Conservation (phyloP, 2,113 vertebrate species). For the Platichthys flesus region DNA sequence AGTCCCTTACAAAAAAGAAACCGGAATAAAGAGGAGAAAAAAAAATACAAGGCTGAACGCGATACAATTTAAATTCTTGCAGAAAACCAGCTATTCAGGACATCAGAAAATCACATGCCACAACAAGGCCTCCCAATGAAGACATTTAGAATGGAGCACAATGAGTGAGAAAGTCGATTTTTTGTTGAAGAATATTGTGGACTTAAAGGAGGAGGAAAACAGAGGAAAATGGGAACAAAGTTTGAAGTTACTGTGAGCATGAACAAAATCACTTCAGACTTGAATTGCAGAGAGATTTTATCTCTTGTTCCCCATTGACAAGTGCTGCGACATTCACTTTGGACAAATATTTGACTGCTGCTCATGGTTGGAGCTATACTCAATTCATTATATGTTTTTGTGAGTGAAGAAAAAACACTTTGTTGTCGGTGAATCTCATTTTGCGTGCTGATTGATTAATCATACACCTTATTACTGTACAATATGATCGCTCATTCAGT, state of each 20-base stretch:
- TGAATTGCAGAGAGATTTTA: slow-evolving; percentile 15
- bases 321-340: slow-evolving; percentile 2
- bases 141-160: slow-evolving; percentile 14
- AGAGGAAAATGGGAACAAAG: slow-evolving; percentile 1
- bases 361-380: not conserved
- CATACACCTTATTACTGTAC: not conserved
- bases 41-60: slow-evolving; percentile 43
- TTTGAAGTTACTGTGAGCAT: slow-evolving; percentile 1
- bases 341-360: slow-evolving; percentile 1
- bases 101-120: slow-evolving; percentile 59
- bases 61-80: slow-evolving; percentile 50
- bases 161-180: slow-evolving; percentile 34
- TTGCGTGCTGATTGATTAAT: not conserved
- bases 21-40: slow-evolving; percentile 11
- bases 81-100: slow-evolving; percentile 62
- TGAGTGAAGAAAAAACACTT: not conserved
- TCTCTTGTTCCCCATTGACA: not conserved
- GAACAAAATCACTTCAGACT: slow-evolving; percentile 15
- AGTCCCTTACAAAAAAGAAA: slow-evolving; percentile 44
- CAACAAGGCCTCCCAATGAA: slow-evolving; percentile 45
- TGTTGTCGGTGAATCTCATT: not conserved
- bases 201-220: slow-evolving; percentile 18
- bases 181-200: slow-evolving; percentile 38
- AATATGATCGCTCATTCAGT: not conserved
- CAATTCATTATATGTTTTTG: not conserved